Base-by-base conservation (phyloP, 64 coral and sea anemone species). In the Hydrozoanthus tunicans region DNA sequence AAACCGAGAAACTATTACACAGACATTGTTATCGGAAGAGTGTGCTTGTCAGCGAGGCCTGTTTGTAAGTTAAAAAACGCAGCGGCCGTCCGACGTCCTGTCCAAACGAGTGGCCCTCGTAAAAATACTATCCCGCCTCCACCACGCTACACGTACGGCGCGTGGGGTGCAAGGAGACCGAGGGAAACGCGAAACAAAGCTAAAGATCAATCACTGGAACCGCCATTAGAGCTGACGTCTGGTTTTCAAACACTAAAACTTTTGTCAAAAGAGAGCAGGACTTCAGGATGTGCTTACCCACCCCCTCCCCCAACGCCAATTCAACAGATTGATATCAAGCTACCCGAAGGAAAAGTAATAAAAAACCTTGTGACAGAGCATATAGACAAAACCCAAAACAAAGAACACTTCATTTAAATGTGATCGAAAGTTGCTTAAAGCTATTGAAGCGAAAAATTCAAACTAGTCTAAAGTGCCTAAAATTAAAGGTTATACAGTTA, bases 281-380 rank as follows among this genome's bases (percentile, higher is more conserved):
- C 62, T 20, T 20, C 20, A 5, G 81, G 59, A 83, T 5, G 9
- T 4, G 1, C 23, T 3, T 66, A 62, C 13, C 81, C 81, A 15
- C 43, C 81, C 15, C 81, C 81, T 65, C 61, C 81, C 26, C 81
- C 81, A 59, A 83, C 81, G 15, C 81, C 81, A 3, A 54, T 83
- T 53, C 81, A 83, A 26, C 81, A 83, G 53, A 83, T 66, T 4
- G 6, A 83, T 15, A 83, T 83, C 61, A 83, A 83, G 27, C 60
- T 66, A 53, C 81, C 81, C 5, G 59, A 83, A 66, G 81, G 61
- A 6, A 67, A 64, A 83, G 15, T 83, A 14, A 83, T 83, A 15
- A 53, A 53, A 43, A 83, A 27, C 32, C 25, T 59, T 7, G 3
- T 65, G 20, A 20, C 20, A 20, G 20, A 20, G 20, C 20, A 20